These are phyloP conservation scores for Apolygus lucorum DNA, from an alignment of 1,140 invertebrate genomes.

Conservation along the genomic window DNA sequence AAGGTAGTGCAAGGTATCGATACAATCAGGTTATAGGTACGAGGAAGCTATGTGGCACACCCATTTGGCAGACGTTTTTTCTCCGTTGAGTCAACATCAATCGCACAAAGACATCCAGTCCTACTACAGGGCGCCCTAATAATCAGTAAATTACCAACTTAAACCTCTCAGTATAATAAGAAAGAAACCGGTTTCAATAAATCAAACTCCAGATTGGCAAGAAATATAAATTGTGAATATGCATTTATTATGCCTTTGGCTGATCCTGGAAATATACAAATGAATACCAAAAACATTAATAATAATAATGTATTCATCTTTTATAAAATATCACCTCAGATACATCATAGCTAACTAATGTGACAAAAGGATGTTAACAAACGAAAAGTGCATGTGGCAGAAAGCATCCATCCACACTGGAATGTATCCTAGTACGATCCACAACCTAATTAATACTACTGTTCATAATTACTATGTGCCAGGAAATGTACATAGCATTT, in stretches of 20 bases:
- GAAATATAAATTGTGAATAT: constrained; percentile 1
- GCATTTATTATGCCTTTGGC: constrained; percentile 1
- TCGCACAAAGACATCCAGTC: too few species aligned
- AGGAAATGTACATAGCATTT: not conserved
- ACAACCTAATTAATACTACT: constrained; percentile 8
- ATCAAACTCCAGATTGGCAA: too few species aligned
- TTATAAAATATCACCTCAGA: constrained; percentile 9
- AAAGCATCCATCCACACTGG: not conserved
- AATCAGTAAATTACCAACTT: too few species aligned
- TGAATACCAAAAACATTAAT: constrained; percentile 14
- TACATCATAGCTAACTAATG: constrained; percentile 8
- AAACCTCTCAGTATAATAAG: too few species aligned
- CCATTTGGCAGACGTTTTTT: too few species aligned
- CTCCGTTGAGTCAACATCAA: too few species aligned
- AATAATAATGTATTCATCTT: not conserved
- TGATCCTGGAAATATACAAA: not conserved
- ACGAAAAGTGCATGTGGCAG: not conserved
- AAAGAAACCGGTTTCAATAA: too few species aligned
- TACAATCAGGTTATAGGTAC: too few species aligned
- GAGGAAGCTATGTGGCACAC: too few species aligned
- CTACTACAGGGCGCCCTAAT: too few species aligned
- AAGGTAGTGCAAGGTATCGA: too few species aligned
- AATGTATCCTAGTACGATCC: constrained; percentile 6
- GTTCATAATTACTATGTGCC: constrained; percentile 6
- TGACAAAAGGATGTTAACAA: constrained; percentile 2